phyloP scores from a whole-genome alignment of 2,888 invertebrate species.

The Caenorhabditis sp. region DNA sequence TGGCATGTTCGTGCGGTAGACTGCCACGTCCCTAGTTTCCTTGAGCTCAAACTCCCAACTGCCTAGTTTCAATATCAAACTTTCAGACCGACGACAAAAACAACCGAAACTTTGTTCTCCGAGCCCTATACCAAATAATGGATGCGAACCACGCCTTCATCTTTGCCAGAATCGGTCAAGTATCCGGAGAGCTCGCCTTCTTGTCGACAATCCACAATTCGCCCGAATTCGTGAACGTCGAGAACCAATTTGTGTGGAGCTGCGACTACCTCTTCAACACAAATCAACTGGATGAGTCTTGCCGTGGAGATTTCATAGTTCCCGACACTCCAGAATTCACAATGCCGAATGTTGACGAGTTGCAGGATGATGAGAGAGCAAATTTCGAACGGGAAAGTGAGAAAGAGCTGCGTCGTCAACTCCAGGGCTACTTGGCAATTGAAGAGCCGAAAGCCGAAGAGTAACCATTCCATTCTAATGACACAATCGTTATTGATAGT shows the following conservation, averaged over 20 bases:
- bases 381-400: slow-evolving; percentile 31
- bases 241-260: slow-evolving; percentile 42
- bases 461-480: not conserved
- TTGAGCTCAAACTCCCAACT: too few relatives aligned
- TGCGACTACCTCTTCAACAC: slow-evolving; percentile 44
- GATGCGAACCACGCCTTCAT: slow-evolving; percentile 23
- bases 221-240: slow-evolving; percentile 28
- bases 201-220: slow-evolving; percentile 20
- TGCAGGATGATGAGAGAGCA: slow-evolving; percentile 19
- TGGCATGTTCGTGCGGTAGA: too few relatives aligned
- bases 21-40: too few relatives aligned
- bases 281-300: slow-evolving; percentile 23
- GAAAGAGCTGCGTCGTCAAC: slow-evolving; percentile 31
- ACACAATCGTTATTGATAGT: not conserved
- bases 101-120: slow-evolving; percentile 25
- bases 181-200: slow-evolving; percentile 47
- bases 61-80: too few relatives aligned
- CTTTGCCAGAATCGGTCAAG: slow-evolving; percentile 48
- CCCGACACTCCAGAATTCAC: slow-evolving; percentile 39
- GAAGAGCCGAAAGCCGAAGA: slow-evolving; percentile 25
- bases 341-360: slow-evolving; percentile 27
- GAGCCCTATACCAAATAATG: slow-evolving; percentile 30
- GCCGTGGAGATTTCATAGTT: slow-evolving; percentile 38
- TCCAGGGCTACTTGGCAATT: slow-evolving; percentile 25
- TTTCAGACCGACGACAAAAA: slow-evolving; percentile 41